These are phyloP conservation scores for Gymnoscopelus microlampas DNA, from an alignment of 2,797 vertebrate species.

Conservation along the genomic window DNA sequence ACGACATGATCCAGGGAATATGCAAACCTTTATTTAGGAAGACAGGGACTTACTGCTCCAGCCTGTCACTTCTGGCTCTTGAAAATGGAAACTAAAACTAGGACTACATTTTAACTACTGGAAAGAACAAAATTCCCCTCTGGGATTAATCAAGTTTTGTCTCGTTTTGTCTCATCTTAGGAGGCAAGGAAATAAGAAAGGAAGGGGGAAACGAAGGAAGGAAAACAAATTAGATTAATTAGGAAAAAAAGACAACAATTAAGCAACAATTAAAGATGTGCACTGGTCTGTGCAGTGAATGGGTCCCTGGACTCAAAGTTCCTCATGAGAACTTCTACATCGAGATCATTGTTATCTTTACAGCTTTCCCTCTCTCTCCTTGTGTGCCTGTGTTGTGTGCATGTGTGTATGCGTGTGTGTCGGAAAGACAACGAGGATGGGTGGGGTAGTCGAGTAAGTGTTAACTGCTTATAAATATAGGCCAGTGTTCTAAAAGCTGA, in stretches of 20 bases:
- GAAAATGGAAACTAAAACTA: background rate
- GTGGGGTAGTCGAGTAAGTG: conserved; percentile 67
- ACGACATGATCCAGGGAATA: conserved; percentile 38
- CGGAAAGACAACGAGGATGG: conserved; percentile 50
- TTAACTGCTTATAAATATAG: conserved; percentile 91
- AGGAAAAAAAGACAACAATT: too few species aligned
- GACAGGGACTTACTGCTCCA: conserved; percentile 14
- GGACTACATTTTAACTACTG: background rate
- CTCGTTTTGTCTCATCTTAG: background rate
- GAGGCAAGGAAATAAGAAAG: too few species aligned
- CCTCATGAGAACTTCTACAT: background rate
- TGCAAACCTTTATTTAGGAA: conserved; percentile 35
- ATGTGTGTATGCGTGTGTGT: conserved; percentile 7
- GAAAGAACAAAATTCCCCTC: background rate
- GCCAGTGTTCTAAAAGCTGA: conserved; percentile 92
- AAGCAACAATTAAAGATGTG: background rate
- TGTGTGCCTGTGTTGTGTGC: conserved; percentile 3
- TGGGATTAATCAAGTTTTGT: background rate
- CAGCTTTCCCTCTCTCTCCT: conserved; percentile 46
- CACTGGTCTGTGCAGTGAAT: background rate
- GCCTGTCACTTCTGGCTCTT: conserved; percentile 3
- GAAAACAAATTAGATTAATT: too few species aligned
- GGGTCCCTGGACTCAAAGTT: background rate
- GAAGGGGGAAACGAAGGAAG: too few species aligned
- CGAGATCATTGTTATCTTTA: conserved; percentile 14